A percentile compares a stretch with the other conserved stretches of the same genome.
Evolutionary conservation across 2,797 vertebrate species (phyloP).

Genomic region (Podarcis siculus): DNA sequence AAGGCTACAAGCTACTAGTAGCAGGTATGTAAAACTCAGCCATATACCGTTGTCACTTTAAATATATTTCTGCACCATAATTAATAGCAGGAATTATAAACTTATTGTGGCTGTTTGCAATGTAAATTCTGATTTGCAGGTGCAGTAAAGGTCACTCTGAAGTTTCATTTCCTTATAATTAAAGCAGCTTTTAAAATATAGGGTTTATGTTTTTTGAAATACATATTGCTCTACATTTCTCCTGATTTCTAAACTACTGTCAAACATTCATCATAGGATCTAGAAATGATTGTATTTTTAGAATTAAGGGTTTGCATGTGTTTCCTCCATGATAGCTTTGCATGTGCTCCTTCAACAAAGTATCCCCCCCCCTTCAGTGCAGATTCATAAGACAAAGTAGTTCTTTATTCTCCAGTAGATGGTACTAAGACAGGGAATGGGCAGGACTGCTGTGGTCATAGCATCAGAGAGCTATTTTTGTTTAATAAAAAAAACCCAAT

Average conservation of each 20-base stretch:
- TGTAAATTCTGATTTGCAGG: slow-evolving; percentile 18
- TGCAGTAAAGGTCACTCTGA: slow-evolving; percentile 18
- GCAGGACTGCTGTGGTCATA: slow-evolving; percentile 63
- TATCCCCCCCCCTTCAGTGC: slow-evolving; percentile 59
- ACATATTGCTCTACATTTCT: slow-evolving; percentile 41
- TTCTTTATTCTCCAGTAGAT: slow-evolving; percentile 71
- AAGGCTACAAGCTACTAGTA: slow-evolving; percentile 9
- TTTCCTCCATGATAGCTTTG: slow-evolving; percentile 66
- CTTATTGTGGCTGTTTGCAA: slow-evolving; percentile 30
- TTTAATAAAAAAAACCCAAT: slow-evolving; percentile 51
- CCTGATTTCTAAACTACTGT: slow-evolving; percentile 7
- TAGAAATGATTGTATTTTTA: slow-evolving; percentile 50
- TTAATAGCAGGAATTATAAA: slow-evolving; percentile 51
- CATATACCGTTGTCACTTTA: background rate
- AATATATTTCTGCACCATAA: background rate
- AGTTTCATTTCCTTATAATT: no score
- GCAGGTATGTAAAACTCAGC: slow-evolving; percentile 46
- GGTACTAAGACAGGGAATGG: slow-evolving; percentile 64
- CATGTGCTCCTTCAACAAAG: slow-evolving; percentile 60
- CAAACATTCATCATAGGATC: slow-evolving; percentile 12
- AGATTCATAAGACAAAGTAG: slow-evolving; percentile 68
- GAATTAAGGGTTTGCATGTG: slow-evolving; percentile 32
- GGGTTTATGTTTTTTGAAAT: background rate
- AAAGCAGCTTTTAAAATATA: background rate
- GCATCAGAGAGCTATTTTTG: slow-evolving; percentile 58